Percentiles rank a stretch among this genome's conserved stretches.
Evolutionary conservation across 2,888 invertebrate genomes (phyloP).

Genomic region (Cephalotes varians): DNA sequence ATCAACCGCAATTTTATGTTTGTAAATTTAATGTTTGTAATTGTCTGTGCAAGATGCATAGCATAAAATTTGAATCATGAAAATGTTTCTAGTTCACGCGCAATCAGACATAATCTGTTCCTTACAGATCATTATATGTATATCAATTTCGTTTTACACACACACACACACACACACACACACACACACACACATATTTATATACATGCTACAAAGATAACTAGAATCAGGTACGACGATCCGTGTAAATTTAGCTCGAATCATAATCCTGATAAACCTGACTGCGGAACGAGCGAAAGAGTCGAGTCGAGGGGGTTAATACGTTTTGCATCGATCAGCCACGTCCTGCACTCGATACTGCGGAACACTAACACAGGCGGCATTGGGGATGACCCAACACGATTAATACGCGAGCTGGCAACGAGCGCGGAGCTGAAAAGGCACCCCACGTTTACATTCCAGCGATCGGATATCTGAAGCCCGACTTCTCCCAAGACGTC

Average conservation of each 20-base stretch:
- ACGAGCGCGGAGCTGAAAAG: conserved; percentile 63
- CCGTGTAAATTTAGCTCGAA: conserved; percentile 60
- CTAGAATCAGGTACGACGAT: conserved; percentile 47
- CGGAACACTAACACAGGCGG: conserved; percentile 53
- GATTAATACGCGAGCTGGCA: conserved; percentile 67
- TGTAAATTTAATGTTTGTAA: too few species aligned
- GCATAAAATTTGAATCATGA: neutral
- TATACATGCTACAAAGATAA: neutral
- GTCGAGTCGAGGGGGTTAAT: conserved; percentile 64
- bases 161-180: too few species aligned
- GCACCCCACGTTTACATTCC: conserved; percentile 73
- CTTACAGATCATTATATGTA: neutral
- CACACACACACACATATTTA: neutral
- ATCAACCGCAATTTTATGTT: neutral
- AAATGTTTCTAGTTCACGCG: neutral
- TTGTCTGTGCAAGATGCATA: neutral
- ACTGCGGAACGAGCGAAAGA: conserved; percentile 43
- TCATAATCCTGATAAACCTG: conserved; percentile 61
- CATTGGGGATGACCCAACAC: conserved; percentile 55
- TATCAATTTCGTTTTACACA: too few species aligned
- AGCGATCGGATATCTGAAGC: conserved; percentile 76
- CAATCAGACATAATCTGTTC: neutral
- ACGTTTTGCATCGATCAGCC: conserved; percentile 74
- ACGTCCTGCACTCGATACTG: conserved; percentile 70
- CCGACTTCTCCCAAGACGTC: conserved; percentile 72